Percentiles rank a stretch among this genome's conserved stretches.
Conservation (phyloP, 2,888 invertebrate species). For the Xiphydria camelus region DNA sequence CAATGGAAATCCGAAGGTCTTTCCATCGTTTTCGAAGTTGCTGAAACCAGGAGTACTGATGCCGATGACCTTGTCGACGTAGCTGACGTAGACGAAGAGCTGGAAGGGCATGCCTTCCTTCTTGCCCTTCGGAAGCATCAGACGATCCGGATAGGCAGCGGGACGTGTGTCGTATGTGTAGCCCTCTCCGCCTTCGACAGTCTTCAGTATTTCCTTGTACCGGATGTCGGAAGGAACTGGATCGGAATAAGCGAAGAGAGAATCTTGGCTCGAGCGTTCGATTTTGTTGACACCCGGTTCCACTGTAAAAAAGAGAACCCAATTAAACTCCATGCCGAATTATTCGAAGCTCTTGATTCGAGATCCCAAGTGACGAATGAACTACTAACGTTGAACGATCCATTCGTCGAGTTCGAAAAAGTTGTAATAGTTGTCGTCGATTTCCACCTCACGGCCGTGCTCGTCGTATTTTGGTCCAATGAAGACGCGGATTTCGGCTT, state of each 20-base stretch:
- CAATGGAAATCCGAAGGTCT: conserved; percentile 74
- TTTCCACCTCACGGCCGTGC: conserved; percentile 59
- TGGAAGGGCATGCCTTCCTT: conserved; percentile 69
- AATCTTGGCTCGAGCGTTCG: conserved; percentile 69
- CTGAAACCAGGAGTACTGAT: no score
- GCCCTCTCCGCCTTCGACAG: conserved; percentile 59
- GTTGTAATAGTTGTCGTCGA: conserved; percentile 65
- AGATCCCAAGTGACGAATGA: no score
- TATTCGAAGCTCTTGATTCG: background rate
- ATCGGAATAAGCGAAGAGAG: conserved; percentile 67
- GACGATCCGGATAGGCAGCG: conserved; percentile 72
- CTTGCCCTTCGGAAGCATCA: conserved; percentile 73
- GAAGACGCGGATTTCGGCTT: conserved; percentile 67
- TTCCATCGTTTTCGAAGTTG: conserved; percentile 61
- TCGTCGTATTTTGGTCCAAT: conserved; percentile 71
- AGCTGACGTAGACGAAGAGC: conserved; percentile 66
- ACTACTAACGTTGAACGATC: conserved; percentile 60
- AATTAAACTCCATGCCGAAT: background rate
- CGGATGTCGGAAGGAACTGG: conserved; percentile 43
- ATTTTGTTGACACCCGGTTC: conserved; percentile 69
- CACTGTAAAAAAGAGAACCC: conserved; percentile 50
- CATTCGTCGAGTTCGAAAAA: conserved; percentile 68
- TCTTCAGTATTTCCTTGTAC: conserved; percentile 37
- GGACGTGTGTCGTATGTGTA: conserved; percentile 56
- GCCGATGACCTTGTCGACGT: conserved; percentile 54